These are phyloP conservation scores for Drosophila borealis DNA, from an alignment of 2,888 invertebrate species.

Conservation along the genomic window DNA sequence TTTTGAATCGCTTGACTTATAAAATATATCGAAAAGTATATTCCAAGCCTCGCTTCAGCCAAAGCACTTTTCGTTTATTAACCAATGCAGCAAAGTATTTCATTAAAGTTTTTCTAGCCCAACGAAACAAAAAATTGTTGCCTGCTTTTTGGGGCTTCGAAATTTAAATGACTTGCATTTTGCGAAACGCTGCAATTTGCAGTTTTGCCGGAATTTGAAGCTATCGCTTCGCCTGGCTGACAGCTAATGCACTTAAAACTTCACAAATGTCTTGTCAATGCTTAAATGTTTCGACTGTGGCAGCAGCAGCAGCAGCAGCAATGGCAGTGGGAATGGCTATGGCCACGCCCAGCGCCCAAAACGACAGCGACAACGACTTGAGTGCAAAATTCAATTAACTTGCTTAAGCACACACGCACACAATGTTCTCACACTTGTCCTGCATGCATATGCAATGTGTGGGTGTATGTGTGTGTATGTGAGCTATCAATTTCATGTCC, in stretches of 20 bases:
- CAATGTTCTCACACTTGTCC: conserved; percentile 24
- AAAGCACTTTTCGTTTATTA: not conserved
- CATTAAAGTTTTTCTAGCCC: not conserved
- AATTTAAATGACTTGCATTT: conserved; percentile 18
- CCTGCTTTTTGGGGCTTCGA: conserved; percentile 43
- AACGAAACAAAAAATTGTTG: conserved; percentile 23
- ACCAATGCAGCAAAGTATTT: not conserved
- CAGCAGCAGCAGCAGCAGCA: conserved; percentile 25
- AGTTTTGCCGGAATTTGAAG: conserved; percentile 34
- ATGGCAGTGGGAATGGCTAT: conserved; percentile 28
- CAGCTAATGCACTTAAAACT: conserved; percentile 81
- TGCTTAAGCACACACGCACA: conserved; percentile 63
- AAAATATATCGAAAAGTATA: not conserved
- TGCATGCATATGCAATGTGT: conserved; percentile 33
- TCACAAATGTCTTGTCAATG: conserved; percentile 80
- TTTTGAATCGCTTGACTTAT: not conserved
- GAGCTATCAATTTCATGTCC: conserved; percentile 84
- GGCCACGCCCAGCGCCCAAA: conserved; percentile 36
- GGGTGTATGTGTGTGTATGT: conserved; percentile 24
- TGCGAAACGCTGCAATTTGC: conserved; percentile 16
- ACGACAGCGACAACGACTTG: conserved; percentile 71
- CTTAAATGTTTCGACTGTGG: conserved; percentile 67
- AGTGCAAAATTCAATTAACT: conserved; percentile 82
- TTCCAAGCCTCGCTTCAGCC: not conserved
- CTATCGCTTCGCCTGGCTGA: conserved; percentile 55